Evolutionary conservation across 2,888 invertebrate species (phyloP).

Genomic region (Polydrusus cervinus): DNA sequence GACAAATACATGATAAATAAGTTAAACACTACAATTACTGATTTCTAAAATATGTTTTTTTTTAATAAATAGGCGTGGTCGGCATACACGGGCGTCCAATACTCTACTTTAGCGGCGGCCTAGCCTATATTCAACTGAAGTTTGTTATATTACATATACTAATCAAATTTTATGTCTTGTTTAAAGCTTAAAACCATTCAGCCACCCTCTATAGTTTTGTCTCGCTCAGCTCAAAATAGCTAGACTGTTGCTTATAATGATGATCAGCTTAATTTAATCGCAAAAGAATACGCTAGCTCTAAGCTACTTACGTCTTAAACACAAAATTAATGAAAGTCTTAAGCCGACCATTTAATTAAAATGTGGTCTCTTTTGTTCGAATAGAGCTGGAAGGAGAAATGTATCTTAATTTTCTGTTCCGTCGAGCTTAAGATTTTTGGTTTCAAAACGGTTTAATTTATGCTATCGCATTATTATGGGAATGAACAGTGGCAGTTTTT

Average conservation of each 20-base stretch:
- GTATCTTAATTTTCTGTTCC: constrained; percentile 18
- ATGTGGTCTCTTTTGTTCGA: constrained; percentile 9
- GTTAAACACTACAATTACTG: too few relatives aligned
- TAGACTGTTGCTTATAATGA: constrained; percentile 12
- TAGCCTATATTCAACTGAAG: too few relatives aligned
- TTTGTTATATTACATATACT: too few relatives aligned
- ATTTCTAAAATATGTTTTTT: too few relatives aligned
- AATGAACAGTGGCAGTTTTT: too few relatives aligned
- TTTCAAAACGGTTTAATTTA: constrained; percentile 5
- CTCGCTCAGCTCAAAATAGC: background rate
- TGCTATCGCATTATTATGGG: background rate
- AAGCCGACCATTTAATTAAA: constrained; percentile 28
- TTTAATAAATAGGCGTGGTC: too few relatives aligned
- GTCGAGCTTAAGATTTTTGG: constrained; percentile 5
- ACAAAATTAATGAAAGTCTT: constrained; percentile 24
- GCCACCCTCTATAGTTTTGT: background rate
- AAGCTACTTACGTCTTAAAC: constrained; percentile 25
- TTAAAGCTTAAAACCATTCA: too few relatives aligned
- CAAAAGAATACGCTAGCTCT: constrained; percentile 24
- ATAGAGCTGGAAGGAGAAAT: constrained; percentile 11
- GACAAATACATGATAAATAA: too few relatives aligned
- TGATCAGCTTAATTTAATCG: constrained; percentile 13
- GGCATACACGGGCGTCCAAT: too few relatives aligned
- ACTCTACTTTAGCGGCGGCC: too few relatives aligned
- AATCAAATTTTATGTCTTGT: too few relatives aligned